Evolutionary conservation across 2,797 vertebrate species (phyloP).

Genomic region (Eulemur albifrons): DNA sequence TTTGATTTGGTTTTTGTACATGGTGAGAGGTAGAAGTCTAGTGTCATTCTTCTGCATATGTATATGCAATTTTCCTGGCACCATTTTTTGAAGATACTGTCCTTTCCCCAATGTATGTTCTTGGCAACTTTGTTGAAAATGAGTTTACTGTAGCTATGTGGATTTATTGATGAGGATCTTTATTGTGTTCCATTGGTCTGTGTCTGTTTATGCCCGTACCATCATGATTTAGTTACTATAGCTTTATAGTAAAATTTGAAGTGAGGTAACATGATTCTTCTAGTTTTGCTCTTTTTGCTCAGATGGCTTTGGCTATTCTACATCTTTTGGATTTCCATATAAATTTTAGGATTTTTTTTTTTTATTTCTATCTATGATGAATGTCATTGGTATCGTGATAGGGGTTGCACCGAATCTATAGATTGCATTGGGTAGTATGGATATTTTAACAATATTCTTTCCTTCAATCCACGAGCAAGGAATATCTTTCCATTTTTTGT

Average conservation of each 20-base stretch:
- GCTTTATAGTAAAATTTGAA: background rate
- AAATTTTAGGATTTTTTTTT: background rate
- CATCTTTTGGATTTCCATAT: background rate
- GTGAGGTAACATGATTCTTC: background rate
- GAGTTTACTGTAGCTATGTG: background rate
- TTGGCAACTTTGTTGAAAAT: no score
- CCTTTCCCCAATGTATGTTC: no score
- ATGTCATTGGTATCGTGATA: background rate
- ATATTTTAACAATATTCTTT: background rate
- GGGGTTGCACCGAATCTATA: background rate
- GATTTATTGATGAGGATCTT: background rate
- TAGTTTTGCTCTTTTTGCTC: background rate
- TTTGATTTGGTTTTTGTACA: background rate
- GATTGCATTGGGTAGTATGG: background rate
- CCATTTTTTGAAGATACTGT: no score
- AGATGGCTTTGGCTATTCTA: background rate
- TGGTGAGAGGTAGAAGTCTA: background rate
- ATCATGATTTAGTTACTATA: background rate
- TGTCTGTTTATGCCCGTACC: background rate
- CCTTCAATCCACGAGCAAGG: background rate
- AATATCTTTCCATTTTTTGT: background rate
- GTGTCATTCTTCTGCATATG: no score
- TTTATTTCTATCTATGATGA: background rate
- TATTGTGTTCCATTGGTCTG: background rate
- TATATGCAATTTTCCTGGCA: no score